Conservation (phyloP, 2,888 invertebrate species). For the Lasius platythorax region DNA sequence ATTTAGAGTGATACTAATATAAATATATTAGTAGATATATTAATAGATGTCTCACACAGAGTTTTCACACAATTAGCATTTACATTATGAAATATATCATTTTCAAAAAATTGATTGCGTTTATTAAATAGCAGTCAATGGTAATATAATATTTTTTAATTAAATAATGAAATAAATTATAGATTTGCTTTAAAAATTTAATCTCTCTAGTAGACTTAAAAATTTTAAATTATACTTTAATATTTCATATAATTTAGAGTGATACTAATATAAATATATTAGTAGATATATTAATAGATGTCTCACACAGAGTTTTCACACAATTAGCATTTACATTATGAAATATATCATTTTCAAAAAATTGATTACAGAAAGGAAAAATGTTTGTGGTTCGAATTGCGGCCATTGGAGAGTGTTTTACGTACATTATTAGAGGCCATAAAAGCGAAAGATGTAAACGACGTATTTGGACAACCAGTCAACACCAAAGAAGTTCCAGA, state of each 20-base stretch:
- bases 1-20: too few relatives aligned
- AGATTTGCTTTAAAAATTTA: background rate
- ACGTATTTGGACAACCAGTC: conserved; percentile 97
- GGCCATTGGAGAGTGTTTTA: conserved; percentile 93
- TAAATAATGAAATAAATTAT: background rate
- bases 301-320: too few relatives aligned
- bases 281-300: too few relatives aligned
- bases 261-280: too few relatives aligned
- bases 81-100: background rate
- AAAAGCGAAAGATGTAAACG: conserved; percentile 92
- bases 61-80: background rate
- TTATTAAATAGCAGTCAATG: background rate
- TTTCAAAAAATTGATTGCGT: background rate
- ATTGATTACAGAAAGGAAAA: conserved; percentile 88
- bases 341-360: conserved; percentile 1
- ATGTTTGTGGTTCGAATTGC: conserved; percentile 92
- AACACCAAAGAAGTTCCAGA: conserved; percentile 96
- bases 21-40: too few relatives aligned
- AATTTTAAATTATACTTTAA: background rate
- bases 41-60: too few relatives aligned
- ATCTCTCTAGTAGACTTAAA: conserved; percentile 2
- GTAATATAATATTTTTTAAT: conserved; percentile 12
- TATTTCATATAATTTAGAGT: background rate
- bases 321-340: background rate
- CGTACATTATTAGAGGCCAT: conserved; percentile 92